phyloP scores from a whole-genome alignment of 2,888 invertebrate genomes.

The Mycalesis mineus region DNA sequence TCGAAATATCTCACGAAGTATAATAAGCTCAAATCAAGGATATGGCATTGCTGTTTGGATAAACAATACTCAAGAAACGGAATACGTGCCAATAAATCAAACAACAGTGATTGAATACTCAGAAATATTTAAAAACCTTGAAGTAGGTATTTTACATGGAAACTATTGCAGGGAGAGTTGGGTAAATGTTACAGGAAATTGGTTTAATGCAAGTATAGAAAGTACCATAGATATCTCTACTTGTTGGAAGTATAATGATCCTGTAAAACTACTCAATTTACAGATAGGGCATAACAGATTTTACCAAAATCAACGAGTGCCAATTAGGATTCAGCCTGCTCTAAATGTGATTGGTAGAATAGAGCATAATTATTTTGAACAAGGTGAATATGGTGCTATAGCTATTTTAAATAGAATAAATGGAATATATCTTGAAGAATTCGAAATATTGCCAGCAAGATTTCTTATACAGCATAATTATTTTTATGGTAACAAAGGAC shows the following conservation, averaged over 20 bases:
- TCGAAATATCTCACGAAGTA: constrained; percentile 92
- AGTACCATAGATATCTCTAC: constrained; percentile 90
- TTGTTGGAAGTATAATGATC: constrained; percentile 83
- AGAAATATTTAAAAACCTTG: constrained; percentile 90
- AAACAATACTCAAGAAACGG: constrained; percentile 88
- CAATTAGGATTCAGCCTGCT: constrained; percentile 88
- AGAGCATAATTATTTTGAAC: constrained; percentile 92
- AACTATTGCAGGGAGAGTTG: constrained; percentile 92
- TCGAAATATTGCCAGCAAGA: constrained; percentile 84
- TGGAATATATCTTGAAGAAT: constrained; percentile 84
- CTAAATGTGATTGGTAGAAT: constrained; percentile 87
- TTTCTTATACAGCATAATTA: constrained; percentile 90
- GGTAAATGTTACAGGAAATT: constrained; percentile 95
- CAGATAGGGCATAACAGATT: constrained; percentile 93
- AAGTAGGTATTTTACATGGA: constrained; percentile 93
- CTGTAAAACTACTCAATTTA: constrained; percentile 76
- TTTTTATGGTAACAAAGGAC: constrained; percentile 92
- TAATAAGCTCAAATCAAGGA: constrained; percentile 91
- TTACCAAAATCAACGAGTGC: constrained; percentile 84
- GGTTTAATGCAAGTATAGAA: constrained; percentile 87
- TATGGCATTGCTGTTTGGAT: constrained; percentile 94
- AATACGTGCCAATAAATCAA: constrained; percentile 89
- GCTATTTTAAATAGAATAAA: constrained; percentile 87
- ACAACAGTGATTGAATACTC: constrained; percentile 92
- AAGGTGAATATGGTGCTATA: constrained; percentile 89